phyloP scores from a whole-genome alignment of 2,113 vertebrate species.

The Osmerus eperlanus region DNA sequence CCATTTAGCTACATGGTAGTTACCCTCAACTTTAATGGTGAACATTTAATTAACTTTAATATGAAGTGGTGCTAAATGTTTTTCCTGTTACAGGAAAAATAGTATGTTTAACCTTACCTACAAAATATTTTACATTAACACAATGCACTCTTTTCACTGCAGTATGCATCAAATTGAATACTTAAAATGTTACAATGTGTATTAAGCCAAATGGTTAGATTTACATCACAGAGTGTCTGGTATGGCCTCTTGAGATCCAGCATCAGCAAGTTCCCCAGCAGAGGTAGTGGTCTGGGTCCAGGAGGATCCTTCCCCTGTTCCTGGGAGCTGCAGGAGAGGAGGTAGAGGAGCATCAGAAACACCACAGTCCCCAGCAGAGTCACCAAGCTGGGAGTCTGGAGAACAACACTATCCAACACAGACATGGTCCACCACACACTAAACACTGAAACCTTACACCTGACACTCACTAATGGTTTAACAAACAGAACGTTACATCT shows the following conservation, averaged over 20 bases:
- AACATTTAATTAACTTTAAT: too few species aligned
- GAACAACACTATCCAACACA: constrained; percentile 41
- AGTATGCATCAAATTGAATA: too few species aligned
- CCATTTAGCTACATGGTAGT: too few species aligned
- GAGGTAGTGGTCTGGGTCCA: constrained; percentile 59
- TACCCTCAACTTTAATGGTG: too few species aligned
- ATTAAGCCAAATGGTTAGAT: neutral
- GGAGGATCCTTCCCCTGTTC: constrained; percentile 49
- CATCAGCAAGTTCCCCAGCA: constrained; percentile 66
- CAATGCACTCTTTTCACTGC: too few species aligned
- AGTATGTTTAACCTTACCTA: too few species aligned
- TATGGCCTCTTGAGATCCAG: constrained; percentile 60
- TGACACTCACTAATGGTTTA: too few species aligned
- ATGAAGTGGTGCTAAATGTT: too few species aligned
- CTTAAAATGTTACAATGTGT: too few species aligned
- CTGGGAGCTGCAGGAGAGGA: constrained; percentile 22
- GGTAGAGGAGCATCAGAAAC: constrained; percentile 42
- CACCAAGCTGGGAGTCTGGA: constrained; percentile 29
- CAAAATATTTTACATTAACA: too few species aligned
- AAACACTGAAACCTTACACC: neutral
- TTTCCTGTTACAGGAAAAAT: too few species aligned
- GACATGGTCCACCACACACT: neutral
- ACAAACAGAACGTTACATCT: neutral
- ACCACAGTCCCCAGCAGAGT: constrained; percentile 35
- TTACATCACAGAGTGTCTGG: constrained; percentile 51